Percentiles rank a stretch among this genome's conserved stretches.
Evolutionary conservation across 2,888 invertebrate genomes (phyloP).

Genomic region (Hyposoter dolosus): DNA sequence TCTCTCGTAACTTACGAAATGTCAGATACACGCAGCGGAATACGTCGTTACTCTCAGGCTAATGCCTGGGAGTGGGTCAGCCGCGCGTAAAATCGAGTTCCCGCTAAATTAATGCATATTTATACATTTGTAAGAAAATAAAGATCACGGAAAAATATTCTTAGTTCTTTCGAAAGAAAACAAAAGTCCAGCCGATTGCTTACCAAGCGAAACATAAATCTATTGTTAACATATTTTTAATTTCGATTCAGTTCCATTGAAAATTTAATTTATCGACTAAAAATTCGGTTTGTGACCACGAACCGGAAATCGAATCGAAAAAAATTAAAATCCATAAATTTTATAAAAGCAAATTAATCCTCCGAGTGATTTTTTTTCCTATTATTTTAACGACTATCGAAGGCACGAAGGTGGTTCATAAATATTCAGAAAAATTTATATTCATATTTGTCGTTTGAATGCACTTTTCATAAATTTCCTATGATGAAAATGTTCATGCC

Average conservation of each 20-base stretch:
- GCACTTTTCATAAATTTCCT: too few relatives aligned
- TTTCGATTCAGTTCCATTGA: background rate
- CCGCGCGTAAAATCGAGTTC: constrained; percentile 55
- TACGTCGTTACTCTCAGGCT: constrained; percentile 1
- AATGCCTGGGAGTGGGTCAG: constrained; percentile 70
- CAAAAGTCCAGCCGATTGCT: background rate
- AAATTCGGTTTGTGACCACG: background rate
- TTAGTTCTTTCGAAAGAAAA: background rate
- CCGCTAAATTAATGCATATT: constrained; percentile 31
- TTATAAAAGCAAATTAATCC: too few relatives aligned
- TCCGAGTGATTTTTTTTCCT: too few relatives aligned
- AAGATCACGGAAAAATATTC: background rate
- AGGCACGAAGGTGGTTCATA: too few relatives aligned
- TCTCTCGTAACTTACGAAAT: constrained; percentile 76
- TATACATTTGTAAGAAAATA: background rate
- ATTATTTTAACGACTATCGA: too few relatives aligned
- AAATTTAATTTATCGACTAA: background rate
- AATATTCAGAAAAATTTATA: too few relatives aligned
- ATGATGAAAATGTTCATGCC: too few relatives aligned
- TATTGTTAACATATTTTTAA: background rate
- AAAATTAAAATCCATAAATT: background rate
- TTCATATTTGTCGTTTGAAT: too few relatives aligned
- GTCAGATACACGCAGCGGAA: constrained; percentile 70
- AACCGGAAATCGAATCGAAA: background rate
- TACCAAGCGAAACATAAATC: background rate